Evolutionary conservation across 1,140 invertebrate genomes (phyloP), one percentile per base, ranked within the genome.

Genomic region (Drosophila varians): DNA sequence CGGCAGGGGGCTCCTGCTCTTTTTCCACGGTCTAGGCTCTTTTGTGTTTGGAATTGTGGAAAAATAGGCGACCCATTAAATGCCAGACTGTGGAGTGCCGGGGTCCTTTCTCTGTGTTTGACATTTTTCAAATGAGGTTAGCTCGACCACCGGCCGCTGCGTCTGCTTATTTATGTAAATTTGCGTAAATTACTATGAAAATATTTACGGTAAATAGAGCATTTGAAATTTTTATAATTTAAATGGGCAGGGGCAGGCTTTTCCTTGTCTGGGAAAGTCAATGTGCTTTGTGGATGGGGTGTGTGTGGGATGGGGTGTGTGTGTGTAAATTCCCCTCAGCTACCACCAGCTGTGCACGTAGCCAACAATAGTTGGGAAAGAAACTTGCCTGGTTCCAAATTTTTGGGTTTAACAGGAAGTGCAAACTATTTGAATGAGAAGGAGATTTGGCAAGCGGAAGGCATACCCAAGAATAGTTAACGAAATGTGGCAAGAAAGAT

Each of bases 51-150:
- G 49, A 23, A n/a, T n/a, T 43, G 45, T 57, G 53, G 68, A 56
- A 70, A 71, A 74, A 61, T 74, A 51, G 57, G 71, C 60, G 70
- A 40, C 52, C 71, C 61, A 75, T 86, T 79, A 75, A 84, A 79
- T 78, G 65, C 62, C 40, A 34, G 58, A 21, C 43, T 42, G 46
- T 9, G 70, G 31, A 21, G 60, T 12, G 47, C 16, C 23, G 4
- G 16, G 36, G 16, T 31, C 21, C 14, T 68, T 45, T 47, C 66
- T 55, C 72, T 86, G 80, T 61, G 73, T 86, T 86, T 86, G 80
- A 87, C 80, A 87, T 87, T 87, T 86, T 86, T 64, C 77, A 86
- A 86, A 86, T 86, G 80, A 86, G 80, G 72, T 79, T 86, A 69
- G 53, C 51, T 26, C 36, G 61, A 28, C 56, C 19, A 28, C 45